Base-by-base conservation (phyloP, 2,888 invertebrate species). In the Geophilus truncorum region DNA sequence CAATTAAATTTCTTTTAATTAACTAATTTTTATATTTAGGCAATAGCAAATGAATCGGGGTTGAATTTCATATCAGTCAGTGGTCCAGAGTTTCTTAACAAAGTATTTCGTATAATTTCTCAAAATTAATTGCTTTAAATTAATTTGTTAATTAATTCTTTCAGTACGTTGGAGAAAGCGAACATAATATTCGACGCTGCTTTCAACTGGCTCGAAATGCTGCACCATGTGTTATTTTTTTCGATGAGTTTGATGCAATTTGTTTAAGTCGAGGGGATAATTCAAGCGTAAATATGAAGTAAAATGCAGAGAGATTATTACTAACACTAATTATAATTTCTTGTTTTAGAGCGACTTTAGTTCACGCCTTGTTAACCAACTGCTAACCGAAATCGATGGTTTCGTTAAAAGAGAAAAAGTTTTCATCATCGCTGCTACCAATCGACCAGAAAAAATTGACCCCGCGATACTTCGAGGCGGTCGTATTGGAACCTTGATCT, bases 11-110 rank as follows among this genome's bases (percentile, higher is more conserved):
- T n/a, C n/a, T n/a, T n/a, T n/a, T n/a, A n/a, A n/a, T n/a, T n/a
- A n/a, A n/a, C n/a, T n/a, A n/a, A n/a, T n/a, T n/a, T n/a, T 78
- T 36, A 45, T 70, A 84, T 84, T 62, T 83, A 88, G 87, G 99
- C 98, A 28, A 93, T 99, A 51, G 98, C 99, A 0, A 98, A 98
- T 88, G 98, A 99, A 88, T 96, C 98, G 51, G 97, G 97, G 36
- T 95, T 99, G 57, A 99, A 98, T 88, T 99, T 99, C 85, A 97
- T 99, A 84, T 97, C 97, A 7, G 97, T 99, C 0, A 99, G 98
- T 89, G 99, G 99, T 18, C 98, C 99, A 0, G 99, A 99, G 88
- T 88, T 99, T 80, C 89, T 99, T 81, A 98, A 97, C 86, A 99
- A 98, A 98, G 94, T 94, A 87, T 28, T 80, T 32, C n/a, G n/a